phyloP scores from a whole-genome alignment of 2,797 vertebrate genomes.

The Percopsis omiscomaycus region DNA sequence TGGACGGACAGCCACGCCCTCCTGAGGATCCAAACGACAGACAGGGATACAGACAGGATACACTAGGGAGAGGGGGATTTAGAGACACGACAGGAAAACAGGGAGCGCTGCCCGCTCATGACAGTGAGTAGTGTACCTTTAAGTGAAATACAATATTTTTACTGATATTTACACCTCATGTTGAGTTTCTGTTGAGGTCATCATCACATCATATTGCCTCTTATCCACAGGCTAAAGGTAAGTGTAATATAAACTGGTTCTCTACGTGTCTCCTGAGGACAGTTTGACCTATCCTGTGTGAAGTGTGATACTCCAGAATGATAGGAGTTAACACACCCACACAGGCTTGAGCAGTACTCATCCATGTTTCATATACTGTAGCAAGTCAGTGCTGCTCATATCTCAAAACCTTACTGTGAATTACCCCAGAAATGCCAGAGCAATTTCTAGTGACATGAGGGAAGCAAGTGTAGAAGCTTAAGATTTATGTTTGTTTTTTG shows the following conservation, averaged over 20 bases:
- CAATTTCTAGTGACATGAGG: conserved; percentile 22
- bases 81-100: too few relatives aligned
- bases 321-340: conserved; percentile 11
- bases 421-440: conserved; percentile 70
- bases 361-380: conserved; percentile 8
- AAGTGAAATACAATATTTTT: too few relatives aligned
- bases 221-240: background rate
- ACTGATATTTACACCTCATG: too few relatives aligned
- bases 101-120: too few relatives aligned
- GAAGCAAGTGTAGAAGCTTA: too few relatives aligned
- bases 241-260: too few relatives aligned
- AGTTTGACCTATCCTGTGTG: conserved; percentile 47
- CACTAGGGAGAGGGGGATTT: too few relatives aligned
- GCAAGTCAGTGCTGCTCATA: conserved; percentile 39
- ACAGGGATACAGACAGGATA: too few relatives aligned
- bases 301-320: conserved; percentile 29
- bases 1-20: too few relatives aligned
- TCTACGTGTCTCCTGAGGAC: conserved; percentile 8
- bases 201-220: background rate
- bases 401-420: conserved; percentile 40
- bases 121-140: too few relatives aligned
- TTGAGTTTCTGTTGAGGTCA: background rate
- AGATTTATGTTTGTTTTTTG: too few relatives aligned
- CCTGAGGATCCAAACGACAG: too few relatives aligned
- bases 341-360: conserved; percentile 9